phyloP scores from a whole-genome alignment of 2,113 vertebrate genomes.

The Grammatotria lemairii region DNA sequence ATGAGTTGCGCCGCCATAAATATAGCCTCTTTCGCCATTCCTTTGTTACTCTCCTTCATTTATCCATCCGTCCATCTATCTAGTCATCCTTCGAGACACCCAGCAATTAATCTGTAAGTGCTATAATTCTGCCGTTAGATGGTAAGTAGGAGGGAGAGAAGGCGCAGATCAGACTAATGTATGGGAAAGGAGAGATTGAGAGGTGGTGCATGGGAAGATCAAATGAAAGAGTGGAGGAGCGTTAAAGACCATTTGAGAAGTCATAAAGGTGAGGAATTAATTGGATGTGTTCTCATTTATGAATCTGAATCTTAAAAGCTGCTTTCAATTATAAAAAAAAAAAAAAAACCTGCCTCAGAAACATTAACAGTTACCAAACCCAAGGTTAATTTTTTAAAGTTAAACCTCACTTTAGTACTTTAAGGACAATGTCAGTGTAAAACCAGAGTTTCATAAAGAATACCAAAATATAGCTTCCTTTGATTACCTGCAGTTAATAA shows the following conservation, averaged over 20 bases:
- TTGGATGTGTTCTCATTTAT: background rate
- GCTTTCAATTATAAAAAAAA: background rate
- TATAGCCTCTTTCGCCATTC: constrained; percentile 16
- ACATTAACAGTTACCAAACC: background rate
- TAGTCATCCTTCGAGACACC: background rate
- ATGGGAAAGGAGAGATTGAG: background rate
- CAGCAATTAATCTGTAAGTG: constrained; percentile 47
- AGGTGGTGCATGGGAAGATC: constrained; percentile 25
- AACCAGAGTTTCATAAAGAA: background rate
- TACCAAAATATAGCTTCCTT: background rate
- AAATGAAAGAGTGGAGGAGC: background rate
- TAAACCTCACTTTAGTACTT: background rate
- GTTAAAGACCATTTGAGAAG: background rate
- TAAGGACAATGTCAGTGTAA: background rate
- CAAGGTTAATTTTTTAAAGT: background rate
- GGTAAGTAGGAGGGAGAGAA: background rate
- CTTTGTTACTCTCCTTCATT: constrained; percentile 29
- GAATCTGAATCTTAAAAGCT: background rate
- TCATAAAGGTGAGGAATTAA: background rate
- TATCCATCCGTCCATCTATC: constrained; percentile 11
- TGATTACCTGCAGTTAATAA: background rate
- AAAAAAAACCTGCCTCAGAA: background rate
- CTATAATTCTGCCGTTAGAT: constrained; percentile 32
- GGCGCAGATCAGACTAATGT: background rate
- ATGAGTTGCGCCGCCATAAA: constrained; percentile 34